Conservation (phyloP, 1,140 invertebrate species). For the Brachystomella parvula region DNA sequence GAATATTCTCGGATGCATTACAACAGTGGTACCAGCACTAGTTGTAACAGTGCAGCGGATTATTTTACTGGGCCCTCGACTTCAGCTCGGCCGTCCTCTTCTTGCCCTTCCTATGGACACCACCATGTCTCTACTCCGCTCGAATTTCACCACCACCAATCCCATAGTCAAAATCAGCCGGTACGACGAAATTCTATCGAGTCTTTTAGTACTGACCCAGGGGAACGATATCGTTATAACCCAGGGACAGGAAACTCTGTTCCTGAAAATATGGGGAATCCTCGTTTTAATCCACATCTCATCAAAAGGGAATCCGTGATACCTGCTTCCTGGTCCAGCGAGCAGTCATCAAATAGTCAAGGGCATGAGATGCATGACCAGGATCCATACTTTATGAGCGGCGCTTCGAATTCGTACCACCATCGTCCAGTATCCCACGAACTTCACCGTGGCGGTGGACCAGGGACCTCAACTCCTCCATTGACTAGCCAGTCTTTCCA, state of each 20-base stretch:
- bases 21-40: conserved; percentile 8
- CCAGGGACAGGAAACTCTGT: conserved; percentile 4
- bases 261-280: not conserved
- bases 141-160: conserved; percentile 12
- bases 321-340: not conserved
- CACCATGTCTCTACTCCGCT: not conserved
- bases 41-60: not conserved
- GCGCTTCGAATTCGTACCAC: not conserved
- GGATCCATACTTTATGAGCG: not conserved
- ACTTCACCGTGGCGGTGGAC: not conserved
- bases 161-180: conserved; percentile 5
- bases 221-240: conserved; percentile 21
- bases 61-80: not conserved
- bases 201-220: conserved; percentile 33
- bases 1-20: conserved; percentile 9
- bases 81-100: not conserved
- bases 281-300: not conserved
- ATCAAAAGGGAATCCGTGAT: not conserved
- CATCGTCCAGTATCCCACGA: not conserved
- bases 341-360: not conserved
- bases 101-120: conserved; percentile 5
- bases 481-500: not conserved
- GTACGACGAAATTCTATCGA: conserved; percentile 36
- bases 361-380: not conserved
- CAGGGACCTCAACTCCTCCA: not conserved